Evolutionary conservation across 2,888 invertebrate genomes (phyloP), one percentile per base, ranked within the genome.

Genomic region (Arrhopalites spinosus): DNA sequence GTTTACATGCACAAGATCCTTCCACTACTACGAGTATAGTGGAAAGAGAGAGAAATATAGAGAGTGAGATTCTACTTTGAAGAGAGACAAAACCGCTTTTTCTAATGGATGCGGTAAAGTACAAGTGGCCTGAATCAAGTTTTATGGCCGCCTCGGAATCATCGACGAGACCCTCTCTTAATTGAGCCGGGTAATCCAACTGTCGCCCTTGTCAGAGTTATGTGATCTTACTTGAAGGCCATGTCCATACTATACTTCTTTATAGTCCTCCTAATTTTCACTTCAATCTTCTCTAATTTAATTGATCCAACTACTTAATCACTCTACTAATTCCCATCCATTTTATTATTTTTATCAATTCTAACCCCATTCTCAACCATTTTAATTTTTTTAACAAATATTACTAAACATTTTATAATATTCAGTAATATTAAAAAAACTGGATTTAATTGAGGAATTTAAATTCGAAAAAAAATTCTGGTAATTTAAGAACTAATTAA

Each of bases 141-240:
- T 77, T 77, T 77, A 77, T 77, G 77, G 66, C 36, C 47, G 61
- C 23, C 30, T 45, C 30, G 69, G 74, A 53, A 70, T 77, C 70
- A 69, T 71, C 68, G 69, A 8, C 53, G 1, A 50, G 64, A 61
- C 36, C 70, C 56, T 69, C 30, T 59, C 71, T 77, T 77, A 74
- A 77, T 77, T 77, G 77, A 77, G 66, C 66, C 45, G 71, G 74
- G 71, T 77, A 77, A 77, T 77, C 74, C 71, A 67, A 61, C 74
- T 77, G 77, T 77, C 77, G 50, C 27, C 66, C 64, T 67, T 15
- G 30, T 53, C 64, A 73, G 75, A 76, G 67, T 76, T 76, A 76
- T 76, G 75, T 76, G 59, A 72, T 64, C 72, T 67, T 23, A 11
- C 59, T 71, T 61, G 27, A 53, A 69, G 56, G 29, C 53, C 56